phyloP scores from a whole-genome alignment of 2,113 vertebrate genomes.

The Salvelinus sp. region DNA sequence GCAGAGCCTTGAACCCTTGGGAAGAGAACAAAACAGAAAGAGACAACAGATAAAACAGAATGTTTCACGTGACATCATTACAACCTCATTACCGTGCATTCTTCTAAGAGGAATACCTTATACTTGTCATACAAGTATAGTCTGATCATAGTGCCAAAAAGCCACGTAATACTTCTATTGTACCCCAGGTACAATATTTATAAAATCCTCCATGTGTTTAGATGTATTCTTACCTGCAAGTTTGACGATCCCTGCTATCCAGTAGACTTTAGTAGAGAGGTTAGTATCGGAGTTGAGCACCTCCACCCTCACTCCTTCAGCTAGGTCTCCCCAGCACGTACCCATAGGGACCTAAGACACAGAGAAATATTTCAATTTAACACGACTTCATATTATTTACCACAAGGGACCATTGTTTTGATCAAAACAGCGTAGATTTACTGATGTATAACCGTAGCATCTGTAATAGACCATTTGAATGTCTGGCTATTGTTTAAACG shows the following conservation, averaged over 20 bases:
- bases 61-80: not conserved
- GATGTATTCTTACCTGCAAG: slow-evolving; percentile 80
- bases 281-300: slow-evolving; percentile 91
- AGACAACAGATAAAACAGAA: not conserved
- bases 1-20: slow-evolving; percentile 91
- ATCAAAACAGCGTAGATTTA: too few relatives aligned
- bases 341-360: slow-evolving; percentile 88
- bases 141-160: not conserved
- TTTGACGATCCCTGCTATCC: slow-evolving; percentile 94
- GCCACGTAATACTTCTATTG: not conserved
- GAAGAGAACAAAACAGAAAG: slow-evolving; percentile 21
- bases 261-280: slow-evolving; percentile 92
- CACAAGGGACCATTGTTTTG: too few relatives aligned
- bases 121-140: too few relatives aligned
- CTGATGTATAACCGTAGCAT: too few relatives aligned
- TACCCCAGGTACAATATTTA: not conserved
- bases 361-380: slow-evolving; percentile 1
- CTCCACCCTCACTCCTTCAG: slow-evolving; percentile 90
- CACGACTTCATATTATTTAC: not conserved
- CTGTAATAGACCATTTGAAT: too few relatives aligned
- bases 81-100: not conserved
- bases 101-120: not conserved
- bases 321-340: slow-evolving; percentile 88
- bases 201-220: not conserved
- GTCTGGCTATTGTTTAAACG: slow-evolving; percentile 48